These are phyloP conservation scores for Anomalospiza imberbis DNA, from an alignment of 2,797 vertebrate species.

Conservation along the genomic window DNA sequence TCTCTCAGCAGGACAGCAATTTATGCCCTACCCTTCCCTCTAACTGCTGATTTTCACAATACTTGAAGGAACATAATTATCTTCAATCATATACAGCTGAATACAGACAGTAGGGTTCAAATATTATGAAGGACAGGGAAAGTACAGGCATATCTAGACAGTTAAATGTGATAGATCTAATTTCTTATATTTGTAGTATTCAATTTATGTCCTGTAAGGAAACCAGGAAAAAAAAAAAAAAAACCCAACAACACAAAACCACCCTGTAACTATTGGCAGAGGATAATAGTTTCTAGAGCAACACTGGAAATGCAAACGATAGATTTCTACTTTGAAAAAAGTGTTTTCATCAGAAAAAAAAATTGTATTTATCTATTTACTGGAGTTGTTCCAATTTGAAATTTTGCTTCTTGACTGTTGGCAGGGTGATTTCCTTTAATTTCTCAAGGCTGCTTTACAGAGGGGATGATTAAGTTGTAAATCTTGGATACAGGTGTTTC, in stretches of 20 bases:
- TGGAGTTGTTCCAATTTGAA: background rate
- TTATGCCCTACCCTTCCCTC: background rate
- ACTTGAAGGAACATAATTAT: constrained; percentile 22
- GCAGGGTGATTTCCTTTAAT: background rate
- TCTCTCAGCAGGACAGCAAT: constrained; percentile 37
- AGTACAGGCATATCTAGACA: background rate
- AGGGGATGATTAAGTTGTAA: background rate
- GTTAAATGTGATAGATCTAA: background rate
- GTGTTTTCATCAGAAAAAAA: background rate
- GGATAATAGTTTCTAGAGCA: background rate
- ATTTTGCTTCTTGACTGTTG: background rate
- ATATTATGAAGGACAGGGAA: background rate
- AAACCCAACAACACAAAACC: background rate
- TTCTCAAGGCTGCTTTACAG: background rate
- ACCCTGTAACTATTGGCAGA: background rate
- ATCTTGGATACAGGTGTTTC: background rate
- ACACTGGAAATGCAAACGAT: background rate
- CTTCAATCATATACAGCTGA: background rate
- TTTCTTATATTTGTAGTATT: background rate
- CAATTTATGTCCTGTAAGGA: background rate
- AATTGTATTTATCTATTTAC: background rate
- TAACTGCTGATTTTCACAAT: constrained; percentile 41
- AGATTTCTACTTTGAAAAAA: background rate
- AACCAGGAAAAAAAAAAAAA: background rate
- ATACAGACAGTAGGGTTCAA: background rate